Conservation (phyloP, 2,888 invertebrate genomes). For the Gryllus longicercus region DNA sequence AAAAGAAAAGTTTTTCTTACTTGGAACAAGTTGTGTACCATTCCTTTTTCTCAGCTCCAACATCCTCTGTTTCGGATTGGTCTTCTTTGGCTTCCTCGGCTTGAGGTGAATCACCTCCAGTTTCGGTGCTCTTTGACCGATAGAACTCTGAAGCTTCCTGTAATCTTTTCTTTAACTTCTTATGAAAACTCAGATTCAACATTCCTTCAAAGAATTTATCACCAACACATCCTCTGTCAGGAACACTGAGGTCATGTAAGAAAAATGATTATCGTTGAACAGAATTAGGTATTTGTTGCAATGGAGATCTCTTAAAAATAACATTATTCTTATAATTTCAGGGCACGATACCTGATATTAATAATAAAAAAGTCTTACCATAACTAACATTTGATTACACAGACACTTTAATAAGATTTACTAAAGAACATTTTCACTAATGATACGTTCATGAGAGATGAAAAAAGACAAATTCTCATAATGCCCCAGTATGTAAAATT, state of each 20-base stretch:
- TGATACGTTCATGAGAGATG: no score
- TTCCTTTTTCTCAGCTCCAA: constrained; percentile 34
- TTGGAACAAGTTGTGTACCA: constrained; percentile 47
- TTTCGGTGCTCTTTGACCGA: constrained; percentile 46
- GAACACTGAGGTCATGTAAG: constrained; percentile 45
- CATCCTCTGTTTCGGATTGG: constrained; percentile 24
- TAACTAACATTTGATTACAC: no score
- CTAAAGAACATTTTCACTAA: no score
- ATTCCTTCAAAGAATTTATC: constrained; percentile 72
- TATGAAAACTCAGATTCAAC: constrained; percentile 62
- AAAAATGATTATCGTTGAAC: not conserved
- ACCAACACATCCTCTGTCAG: constrained; percentile 62
- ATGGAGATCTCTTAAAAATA: not conserved
- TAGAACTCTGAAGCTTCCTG: constrained; percentile 61
- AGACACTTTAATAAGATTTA: no score
- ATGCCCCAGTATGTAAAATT: no score
- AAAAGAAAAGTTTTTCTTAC: constrained; percentile 38
- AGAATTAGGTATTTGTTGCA: not conserved
- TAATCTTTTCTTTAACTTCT: constrained; percentile 65
- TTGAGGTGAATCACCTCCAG: constrained; percentile 44
- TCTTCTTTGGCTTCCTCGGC: constrained; percentile 32
- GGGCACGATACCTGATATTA: no score
- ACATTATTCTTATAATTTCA: no score
- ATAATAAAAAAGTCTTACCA: no score
- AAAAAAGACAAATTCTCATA: no score